phyloP scores from a whole-genome alignment of 2,797 vertebrate genomes.

The Sebastes diploproa region DNA sequence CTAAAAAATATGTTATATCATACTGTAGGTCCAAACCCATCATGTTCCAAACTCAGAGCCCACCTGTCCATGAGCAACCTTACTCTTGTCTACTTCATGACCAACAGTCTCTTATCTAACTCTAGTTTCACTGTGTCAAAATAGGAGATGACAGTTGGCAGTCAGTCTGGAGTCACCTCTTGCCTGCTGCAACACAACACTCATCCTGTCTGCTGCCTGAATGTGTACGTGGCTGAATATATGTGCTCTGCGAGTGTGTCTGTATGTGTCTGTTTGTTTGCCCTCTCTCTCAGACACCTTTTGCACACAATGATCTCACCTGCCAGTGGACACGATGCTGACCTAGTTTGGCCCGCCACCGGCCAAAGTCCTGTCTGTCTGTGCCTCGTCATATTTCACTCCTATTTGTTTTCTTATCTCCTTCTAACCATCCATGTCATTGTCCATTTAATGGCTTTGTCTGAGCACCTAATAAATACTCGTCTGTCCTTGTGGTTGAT shows the following conservation, averaged over 20 bases:
- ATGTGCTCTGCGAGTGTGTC: neutral
- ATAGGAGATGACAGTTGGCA: constrained; percentile 8
- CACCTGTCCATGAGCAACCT: neutral
- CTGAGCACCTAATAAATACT: neutral
- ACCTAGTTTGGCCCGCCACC: constrained; percentile 2
- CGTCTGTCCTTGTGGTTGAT: constrained; percentile 2
- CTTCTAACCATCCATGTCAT: constrained; percentile 24
- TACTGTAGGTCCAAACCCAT: neutral
- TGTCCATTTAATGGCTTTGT: constrained; percentile 14
- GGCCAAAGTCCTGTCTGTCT: constrained; percentile 14
- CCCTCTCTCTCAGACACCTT: constrained; percentile 10
- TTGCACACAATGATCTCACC: constrained; percentile 13
- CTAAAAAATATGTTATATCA: neutral
- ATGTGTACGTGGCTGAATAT: neutral
- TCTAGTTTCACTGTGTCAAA: neutral
- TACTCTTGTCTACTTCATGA: neutral
- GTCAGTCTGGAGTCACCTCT: neutral
- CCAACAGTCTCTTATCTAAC: neutral
- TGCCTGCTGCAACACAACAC: constrained; percentile 5
- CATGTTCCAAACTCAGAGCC: neutral
- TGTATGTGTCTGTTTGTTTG: constrained; percentile 4
- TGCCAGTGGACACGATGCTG: constrained; percentile 14
- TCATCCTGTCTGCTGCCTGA: neutral
- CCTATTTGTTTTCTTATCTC: constrained; percentile 31
- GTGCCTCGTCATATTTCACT: neutral